Evolutionary conservation across 2,113 vertebrate species (phyloP).

Genomic region (Pogona vitticeps): DNA sequence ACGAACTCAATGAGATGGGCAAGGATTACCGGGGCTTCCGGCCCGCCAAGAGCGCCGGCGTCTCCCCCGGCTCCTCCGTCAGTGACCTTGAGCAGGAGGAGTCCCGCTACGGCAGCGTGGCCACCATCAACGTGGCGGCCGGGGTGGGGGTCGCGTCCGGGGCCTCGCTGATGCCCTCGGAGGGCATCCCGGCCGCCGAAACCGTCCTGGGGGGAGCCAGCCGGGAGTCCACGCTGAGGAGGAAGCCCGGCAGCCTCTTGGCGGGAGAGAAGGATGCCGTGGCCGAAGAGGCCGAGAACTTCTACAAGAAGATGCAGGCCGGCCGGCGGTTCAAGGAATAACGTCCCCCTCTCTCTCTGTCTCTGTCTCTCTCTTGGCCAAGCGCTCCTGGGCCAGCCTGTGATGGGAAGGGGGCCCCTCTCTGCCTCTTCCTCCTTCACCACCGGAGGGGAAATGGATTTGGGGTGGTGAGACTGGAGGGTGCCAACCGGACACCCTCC

Average conservation of each 20-base stretch:
- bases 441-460: neutral
- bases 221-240: constrained; percentile 83
- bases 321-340: constrained; percentile 83
- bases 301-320: constrained; percentile 85
- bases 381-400: neutral
- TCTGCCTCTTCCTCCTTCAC: no score
- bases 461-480: neutral
- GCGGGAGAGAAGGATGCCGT: constrained; percentile 67
- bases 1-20: constrained; percentile 80
- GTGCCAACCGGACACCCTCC: no score
- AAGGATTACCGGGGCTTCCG: constrained; percentile 78
- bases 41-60: constrained; percentile 65
- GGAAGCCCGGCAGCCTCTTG: constrained; percentile 72
- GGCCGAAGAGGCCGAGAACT: constrained; percentile 81
- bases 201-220: constrained; percentile 68
- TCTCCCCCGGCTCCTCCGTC: constrained; percentile 77
- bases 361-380: no score
- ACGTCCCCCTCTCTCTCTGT: accelerated
- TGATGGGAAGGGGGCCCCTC: accelerated
- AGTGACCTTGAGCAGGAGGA: constrained; percentile 80
- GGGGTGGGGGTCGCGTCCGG: constrained; percentile 55
- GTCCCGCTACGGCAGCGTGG: constrained; percentile 72
- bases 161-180: constrained; percentile 41
- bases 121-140: constrained; percentile 69
- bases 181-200: neutral